Evolutionary conservation across 2,113 vertebrate genomes (phyloP), one percentile per base, ranked within the genome.

Genomic region (Gila orcuttii): DNA sequence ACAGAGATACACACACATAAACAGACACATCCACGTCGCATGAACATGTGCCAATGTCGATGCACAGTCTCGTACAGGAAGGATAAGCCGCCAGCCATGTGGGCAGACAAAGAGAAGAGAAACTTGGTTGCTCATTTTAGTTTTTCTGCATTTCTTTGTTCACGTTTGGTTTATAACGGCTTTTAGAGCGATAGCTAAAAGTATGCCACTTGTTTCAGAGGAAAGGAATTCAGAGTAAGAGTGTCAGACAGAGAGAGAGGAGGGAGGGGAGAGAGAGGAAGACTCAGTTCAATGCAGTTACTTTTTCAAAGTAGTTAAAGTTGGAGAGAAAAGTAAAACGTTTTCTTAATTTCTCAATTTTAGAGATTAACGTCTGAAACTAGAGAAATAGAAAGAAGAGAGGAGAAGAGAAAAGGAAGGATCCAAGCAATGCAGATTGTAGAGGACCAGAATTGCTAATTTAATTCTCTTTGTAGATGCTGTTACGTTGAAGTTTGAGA

Each of bases 211-310:
- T 94, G 94, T 92, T 94, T 95, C 93, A 95, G 88, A 81, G 91
- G 93, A 95, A 90, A 89, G 95, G 94, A 95, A 95, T 95, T 92
- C 91, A 88, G 81, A 87, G 88, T 31, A 57, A 28, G 87, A 89
- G 91, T 90, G 91, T 91, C 60, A 85, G 89, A 76, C 60, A 85
- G 85, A 36, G 81, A 55, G 87, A 45, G 45, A 74, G 21, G 33
- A 47, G 78, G 31, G 66, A 17, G 31, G 50, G 88, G 57, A 60
- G 47, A 0, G 83, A 83, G 85, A 2, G 39, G 2, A 69, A 74
- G 55, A 23, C 23, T 57, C 31, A 10, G 83, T n/a, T 76, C 28
- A 62, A 25, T 74, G 76, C 1, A 13, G 71, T 33, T 66, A 50
- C 28, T 73, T 84, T 78, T 82, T 89, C 83, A 57, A 82, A 84